A percentile compares a stretch with the other conserved stretches of the same genome.
These are phyloP conservation scores for Drosophila equinoxialis DNA, from an alignment of 1,140 invertebrate species.

Conservation along the genomic window DNA sequence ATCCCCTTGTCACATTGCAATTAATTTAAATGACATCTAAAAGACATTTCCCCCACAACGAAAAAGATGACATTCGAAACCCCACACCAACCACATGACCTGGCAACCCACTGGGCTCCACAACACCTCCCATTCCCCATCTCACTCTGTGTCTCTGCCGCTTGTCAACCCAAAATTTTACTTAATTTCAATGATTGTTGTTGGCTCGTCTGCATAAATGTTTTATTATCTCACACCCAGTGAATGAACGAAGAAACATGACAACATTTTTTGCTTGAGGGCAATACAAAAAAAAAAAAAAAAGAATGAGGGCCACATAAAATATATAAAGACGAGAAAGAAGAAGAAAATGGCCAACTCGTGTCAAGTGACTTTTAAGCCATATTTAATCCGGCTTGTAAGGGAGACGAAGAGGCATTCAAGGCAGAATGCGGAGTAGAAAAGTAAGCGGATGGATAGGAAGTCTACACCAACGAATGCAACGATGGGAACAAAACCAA, in stretches of 20 bases:
- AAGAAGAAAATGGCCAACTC: slow-evolving; percentile 67
- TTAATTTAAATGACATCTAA: slow-evolving; percentile 77
- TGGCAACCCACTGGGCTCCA: background rate
- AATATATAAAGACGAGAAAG: slow-evolving; percentile 36
- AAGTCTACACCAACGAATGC: slow-evolving; percentile 60
- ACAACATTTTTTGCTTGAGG: slow-evolving; percentile 43
- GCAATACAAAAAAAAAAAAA: slow-evolving; percentile 1
- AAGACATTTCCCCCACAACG: slow-evolving; percentile 51
- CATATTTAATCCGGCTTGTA: slow-evolving; percentile 76
- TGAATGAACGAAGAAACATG: slow-evolving; percentile 15
- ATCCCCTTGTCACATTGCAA: slow-evolving; percentile 36
- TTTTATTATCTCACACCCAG: slow-evolving; percentile 77
- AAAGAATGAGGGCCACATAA: slow-evolving; percentile 3
- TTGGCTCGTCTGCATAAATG: slow-evolving; percentile 72
- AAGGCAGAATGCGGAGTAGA: too few relatives aligned
- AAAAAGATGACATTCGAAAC: too few relatives aligned
- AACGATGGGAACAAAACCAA: slow-evolving; percentile 28
- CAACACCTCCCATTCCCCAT: background rate
- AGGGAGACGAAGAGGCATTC: slow-evolving; percentile 13
- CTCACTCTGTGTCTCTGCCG: background rate
- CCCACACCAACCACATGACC: too few relatives aligned
- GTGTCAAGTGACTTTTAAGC: slow-evolving; percentile 80
- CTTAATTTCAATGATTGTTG: slow-evolving; percentile 73
- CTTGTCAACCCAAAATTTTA: slow-evolving; percentile 33
- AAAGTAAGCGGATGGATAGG: slow-evolving; percentile 5